Base-by-base conservation (phyloP, 2,888 invertebrate species). In the Oxytorus armatus region DNA sequence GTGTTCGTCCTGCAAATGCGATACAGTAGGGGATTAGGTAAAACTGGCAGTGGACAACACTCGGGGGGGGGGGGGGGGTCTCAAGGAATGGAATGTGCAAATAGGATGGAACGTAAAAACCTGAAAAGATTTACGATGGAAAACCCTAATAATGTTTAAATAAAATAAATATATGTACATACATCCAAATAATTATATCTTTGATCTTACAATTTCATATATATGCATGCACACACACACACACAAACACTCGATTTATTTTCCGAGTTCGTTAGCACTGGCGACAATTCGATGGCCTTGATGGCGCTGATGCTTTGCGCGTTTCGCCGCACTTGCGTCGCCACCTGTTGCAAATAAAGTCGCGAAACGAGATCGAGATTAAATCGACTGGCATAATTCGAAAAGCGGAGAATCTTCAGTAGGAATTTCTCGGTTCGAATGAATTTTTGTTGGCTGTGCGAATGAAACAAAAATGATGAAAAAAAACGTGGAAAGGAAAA, bases 271-370 rank as follows among this genome's bases (percentile, higher is more conserved):
- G 69, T 74, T 69, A 79, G 74, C 69, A 53, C 16, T 5, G 14
- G 33, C 47, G n/a, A 42, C 69, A 55, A 63, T 61, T 68, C 61
- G 25, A 11, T 61, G 47, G 49, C 47, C 29, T 33, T 42, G n/a
- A n/a, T n/a, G 29, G 63, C 55, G 68, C 23, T 63, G 69, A 49
- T 61, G 63, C 55, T 55, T n/a, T 36, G 10, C 49, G 39, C 51
- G 55, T 79, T 69, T 23, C 55, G 63, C 44, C 49, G n/a, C n/a
- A 69, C 63, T 65, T 55, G n/a, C 57, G 33, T 69, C 69, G 23
- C 79, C 79, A 79, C 79, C 74, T 79, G 74, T 79, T 79, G 79
- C 79, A 57, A 72, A 79, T 69, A 79, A 79, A 79, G 69, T 74
- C 69, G 74, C 74, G 29, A 74, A 69, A 74, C 63, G 49, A 68